Percentiles rank a stretch among this genome's conserved stretches.
phyloP scores from a whole-genome alignment of 2,888 invertebrate species.

The Cynaeus angustus region DNA sequence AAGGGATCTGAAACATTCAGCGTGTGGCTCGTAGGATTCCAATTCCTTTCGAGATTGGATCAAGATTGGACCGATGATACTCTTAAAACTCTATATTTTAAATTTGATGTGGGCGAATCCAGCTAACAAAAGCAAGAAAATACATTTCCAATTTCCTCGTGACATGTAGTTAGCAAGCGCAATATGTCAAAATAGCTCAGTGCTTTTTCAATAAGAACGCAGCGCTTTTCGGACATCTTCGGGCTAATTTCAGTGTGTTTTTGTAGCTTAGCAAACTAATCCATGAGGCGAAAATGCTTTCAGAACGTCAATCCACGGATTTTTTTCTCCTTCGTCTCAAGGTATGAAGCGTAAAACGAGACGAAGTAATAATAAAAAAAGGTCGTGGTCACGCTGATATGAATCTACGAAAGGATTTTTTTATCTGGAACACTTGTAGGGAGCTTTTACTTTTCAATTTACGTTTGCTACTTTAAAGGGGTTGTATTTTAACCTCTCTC shows the following conservation, averaged over 20 bases:
- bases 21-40: slow-evolving; percentile 49
- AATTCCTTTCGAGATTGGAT: slow-evolving; percentile 50
- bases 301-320: too few relatives aligned
- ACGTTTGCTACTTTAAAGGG: too few relatives aligned
- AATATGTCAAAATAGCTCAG: background rate
- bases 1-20: slow-evolving; percentile 48
- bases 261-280: too few relatives aligned
- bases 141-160: slow-evolving; percentile 6
- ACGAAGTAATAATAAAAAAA: too few relatives aligned
- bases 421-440: too few relatives aligned
- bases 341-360: too few relatives aligned
- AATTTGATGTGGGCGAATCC: slow-evolving; percentile 48
- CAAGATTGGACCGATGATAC: slow-evolving; percentile 52
- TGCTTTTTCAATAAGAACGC: slow-evolving; percentile 4
- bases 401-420: too few relatives aligned
- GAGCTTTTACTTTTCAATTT: too few relatives aligned
- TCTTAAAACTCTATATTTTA: slow-evolving; percentile 51
- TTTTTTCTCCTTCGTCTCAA: too few relatives aligned
- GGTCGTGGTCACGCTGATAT: too few relatives aligned
- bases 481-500: too few relatives aligned
- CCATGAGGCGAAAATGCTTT: too few relatives aligned
- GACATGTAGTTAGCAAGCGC: slow-evolving; percentile 4
- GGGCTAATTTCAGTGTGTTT: background rate
- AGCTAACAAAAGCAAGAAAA: slow-evolving; percentile 33
- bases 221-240: background rate